Percentiles rank a stretch among this genome's conserved stretches.
phyloP scores from a whole-genome alignment of 2,797 vertebrate species.

The Heteromormyrus szaboi region DNA sequence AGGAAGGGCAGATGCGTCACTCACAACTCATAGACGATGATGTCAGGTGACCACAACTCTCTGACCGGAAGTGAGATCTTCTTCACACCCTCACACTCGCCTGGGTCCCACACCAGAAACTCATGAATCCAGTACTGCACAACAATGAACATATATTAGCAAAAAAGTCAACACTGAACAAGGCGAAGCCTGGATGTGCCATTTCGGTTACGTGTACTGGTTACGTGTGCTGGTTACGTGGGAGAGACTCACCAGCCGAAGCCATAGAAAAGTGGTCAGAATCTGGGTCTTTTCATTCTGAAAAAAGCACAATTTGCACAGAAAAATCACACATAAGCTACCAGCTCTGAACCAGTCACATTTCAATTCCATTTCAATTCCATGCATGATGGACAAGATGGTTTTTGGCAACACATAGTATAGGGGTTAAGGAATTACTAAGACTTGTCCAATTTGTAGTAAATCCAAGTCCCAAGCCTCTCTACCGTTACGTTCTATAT shows the following conservation, averaged over 20 bases:
- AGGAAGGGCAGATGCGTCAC: conserved; percentile 32
- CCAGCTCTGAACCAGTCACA: background rate
- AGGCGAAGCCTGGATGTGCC: background rate
- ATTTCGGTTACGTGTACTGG: background rate
- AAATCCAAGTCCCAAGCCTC: background rate
- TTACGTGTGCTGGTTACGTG: background rate
- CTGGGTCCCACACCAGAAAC: conserved; percentile 67
- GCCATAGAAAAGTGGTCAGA: conserved; percentile 69
- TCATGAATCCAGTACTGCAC: conserved; percentile 69
- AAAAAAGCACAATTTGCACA: conserved; percentile 30
- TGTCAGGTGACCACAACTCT: conserved; percentile 73
- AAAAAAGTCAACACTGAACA: background rate
- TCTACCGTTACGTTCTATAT: background rate
- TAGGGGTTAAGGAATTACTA: background rate
- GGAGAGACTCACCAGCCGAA: conserved; percentile 56
- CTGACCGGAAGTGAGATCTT: conserved; percentile 66
- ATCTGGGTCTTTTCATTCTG: conserved; percentile 75
- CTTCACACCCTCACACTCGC: conserved; percentile 56
- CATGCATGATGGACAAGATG: background rate
- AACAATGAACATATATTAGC: background rate
- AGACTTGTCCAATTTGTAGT: background rate
- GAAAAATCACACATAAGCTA: background rate
- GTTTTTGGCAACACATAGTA: background rate
- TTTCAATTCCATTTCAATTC: background rate
- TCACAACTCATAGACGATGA: conserved; percentile 73